phyloP scores from a whole-genome alignment of 2,113 vertebrate genomes.

The Blennius ocellaris region DNA sequence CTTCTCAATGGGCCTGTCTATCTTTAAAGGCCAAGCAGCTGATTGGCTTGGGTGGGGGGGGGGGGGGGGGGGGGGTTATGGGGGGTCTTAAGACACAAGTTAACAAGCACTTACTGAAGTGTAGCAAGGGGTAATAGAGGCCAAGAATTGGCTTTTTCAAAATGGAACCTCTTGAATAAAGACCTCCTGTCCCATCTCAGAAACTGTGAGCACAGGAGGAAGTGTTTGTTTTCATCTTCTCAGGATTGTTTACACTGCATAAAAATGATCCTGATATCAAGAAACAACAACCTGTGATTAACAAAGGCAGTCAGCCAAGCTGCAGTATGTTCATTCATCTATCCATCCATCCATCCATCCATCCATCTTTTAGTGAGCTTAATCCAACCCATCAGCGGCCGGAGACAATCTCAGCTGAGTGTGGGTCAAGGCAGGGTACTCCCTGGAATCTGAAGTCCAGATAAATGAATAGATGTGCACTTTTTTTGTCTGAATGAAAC shows the following conservation, averaged over 20 bases:
- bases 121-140: no score
- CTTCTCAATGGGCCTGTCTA: conserved; percentile 1
- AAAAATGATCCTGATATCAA: not conserved
- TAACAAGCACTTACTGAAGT: conserved; percentile 13
- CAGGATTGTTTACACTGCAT: not conserved
- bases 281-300: not conserved
- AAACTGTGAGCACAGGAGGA: not conserved
- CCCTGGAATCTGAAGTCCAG: no score
- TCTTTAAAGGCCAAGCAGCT: conserved; percentile 41
- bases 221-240: not conserved
- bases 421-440: no score
- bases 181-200: not conserved
- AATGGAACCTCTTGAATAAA: conserved; percentile 19
- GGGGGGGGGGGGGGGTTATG: no score
- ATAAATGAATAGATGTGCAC: no score
- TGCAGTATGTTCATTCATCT: not conserved
- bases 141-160: conserved; percentile 2
- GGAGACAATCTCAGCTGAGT: not conserved
- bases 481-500: no score
- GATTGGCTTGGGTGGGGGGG: not conserved
- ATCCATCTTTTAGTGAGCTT: no score
- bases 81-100: not conserved
- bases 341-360: no score
- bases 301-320: not conserved
- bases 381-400: no score